Conservation (phyloP, 2,888 invertebrate genomes). For the Microlaimidae sp. region DNA sequence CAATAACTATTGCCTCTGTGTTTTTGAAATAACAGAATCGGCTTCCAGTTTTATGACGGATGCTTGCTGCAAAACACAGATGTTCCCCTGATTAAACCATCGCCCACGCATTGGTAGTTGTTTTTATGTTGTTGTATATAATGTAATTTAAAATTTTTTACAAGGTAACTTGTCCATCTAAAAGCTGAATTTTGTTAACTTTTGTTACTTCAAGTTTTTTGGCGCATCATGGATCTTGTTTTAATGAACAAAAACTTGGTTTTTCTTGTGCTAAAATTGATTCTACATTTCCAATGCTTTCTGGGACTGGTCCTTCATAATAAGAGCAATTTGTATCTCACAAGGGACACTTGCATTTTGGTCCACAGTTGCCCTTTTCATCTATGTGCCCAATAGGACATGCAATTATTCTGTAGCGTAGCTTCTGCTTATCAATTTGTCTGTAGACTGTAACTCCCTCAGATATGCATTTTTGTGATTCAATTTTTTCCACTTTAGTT, state of each 20-base stretch:
- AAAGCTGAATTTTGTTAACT: neutral
- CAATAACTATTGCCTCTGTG: too few species aligned
- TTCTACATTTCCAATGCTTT: too few species aligned
- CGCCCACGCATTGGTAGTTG: slow-evolving; percentile 4
- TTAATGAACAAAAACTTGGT: neutral
- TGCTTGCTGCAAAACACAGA: too few species aligned
- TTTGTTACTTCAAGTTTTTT: neutral
- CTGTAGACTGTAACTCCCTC: too few species aligned
- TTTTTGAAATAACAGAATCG: too few species aligned
- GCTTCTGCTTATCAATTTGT: too few species aligned
- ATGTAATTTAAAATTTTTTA: neutral
- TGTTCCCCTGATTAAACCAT: neutral
- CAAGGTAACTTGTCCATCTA: neutral
- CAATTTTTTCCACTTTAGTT: neutral
- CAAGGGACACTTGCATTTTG: neutral
- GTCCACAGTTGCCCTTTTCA: too few species aligned
- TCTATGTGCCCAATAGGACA: neutral
- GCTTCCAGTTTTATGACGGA: too few species aligned
- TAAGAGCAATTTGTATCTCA: neutral
- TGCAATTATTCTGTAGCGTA: neutral
- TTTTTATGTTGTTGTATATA: neutral
- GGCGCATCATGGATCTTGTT: neutral
- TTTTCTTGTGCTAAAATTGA: too few species aligned
- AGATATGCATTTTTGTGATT: neutral
- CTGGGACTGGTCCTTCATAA: neutral